Evolutionary conservation across 2,888 invertebrate genomes (phyloP), one percentile per base, ranked within the genome.

Genomic region (Eristalis pertinax): DNA sequence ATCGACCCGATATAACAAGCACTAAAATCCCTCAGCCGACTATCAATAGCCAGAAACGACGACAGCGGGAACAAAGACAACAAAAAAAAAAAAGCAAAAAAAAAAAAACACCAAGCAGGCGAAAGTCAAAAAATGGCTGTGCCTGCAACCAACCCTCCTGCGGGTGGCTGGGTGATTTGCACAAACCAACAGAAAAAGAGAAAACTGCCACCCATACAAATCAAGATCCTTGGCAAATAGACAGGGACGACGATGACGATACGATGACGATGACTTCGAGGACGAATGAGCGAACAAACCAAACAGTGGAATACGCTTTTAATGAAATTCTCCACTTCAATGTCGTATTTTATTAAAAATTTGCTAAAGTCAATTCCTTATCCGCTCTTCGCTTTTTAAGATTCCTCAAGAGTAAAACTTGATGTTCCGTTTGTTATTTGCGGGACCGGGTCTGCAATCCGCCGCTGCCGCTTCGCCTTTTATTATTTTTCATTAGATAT

Each of bases 271-370:
- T 19, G 50, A 50, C 50, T 50, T 81, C 81, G 35, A 77, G 74
- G 70, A 84, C 84, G 81, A 88, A 67, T 81, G 74, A 84, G 65
- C 88, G 84, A 84, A 84, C 84, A 88, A 81, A 78, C 78, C 81
- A 88, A 85, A 84, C 84, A 88, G 62, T 81, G 78, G 62, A 88
- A 84, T 88, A 84, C 82, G 85, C 69, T 88, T 90, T 89, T 90
- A 90, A 90, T 90, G 90, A 90, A 90, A 90, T 90, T 90, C 90
- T 90, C 90, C 88, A 88, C 89, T 90, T 89, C 90, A 90, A 89
- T 90, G 90, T 90, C 90, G 90, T 90, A 90, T 90, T 90, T 90
- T 90, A 90, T 90, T 90, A 90, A 90, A 90, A 90, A 90, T 90
- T 90, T 90, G 87, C 90, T 89, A 90, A 90, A 90, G 89, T 90